Conservation (phyloP, 2,113 vertebrate genomes). For the Amia ocellicauda region DNA sequence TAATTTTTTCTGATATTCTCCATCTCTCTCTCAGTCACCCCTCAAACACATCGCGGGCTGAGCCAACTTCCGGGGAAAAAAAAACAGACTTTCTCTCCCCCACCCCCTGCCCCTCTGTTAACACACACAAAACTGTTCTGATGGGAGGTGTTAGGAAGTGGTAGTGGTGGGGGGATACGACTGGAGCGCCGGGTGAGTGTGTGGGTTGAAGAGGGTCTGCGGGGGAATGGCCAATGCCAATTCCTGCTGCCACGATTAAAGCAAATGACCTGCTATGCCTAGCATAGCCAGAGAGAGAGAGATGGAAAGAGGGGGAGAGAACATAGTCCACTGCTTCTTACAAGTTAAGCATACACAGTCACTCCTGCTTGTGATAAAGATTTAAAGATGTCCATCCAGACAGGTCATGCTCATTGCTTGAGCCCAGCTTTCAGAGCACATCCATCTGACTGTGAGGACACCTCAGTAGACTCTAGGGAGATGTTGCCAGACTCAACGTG, state of each 20-base stretch:
- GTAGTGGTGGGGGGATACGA: background rate
- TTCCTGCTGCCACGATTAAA: slow-evolving; percentile 53
- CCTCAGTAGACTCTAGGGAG: too few species aligned
- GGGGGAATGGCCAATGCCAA: slow-evolving; percentile 35
- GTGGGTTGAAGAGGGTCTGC: background rate
- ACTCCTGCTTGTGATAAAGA: too few species aligned
- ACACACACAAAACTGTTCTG: background rate
- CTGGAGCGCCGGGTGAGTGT: too few species aligned
- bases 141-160: slow-evolving; percentile 10
- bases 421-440: too few species aligned
- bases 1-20: background rate
- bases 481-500: too few species aligned
- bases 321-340: background rate
- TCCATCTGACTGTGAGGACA: too few species aligned
- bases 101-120: background rate
- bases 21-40: background rate
- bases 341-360: too few species aligned
- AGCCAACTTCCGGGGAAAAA: slow-evolving; percentile 1
- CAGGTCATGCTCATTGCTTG: too few species aligned
- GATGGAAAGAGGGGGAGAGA: slow-evolving; percentile 6
- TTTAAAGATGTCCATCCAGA: too few species aligned
- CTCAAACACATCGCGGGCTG: background rate
- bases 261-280: slow-evolving; percentile 25
- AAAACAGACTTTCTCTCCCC: slow-evolving; percentile 16
- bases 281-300: slow-evolving; percentile 33